Base-by-base conservation (phyloP, 2,113 vertebrate genomes). In the Carettochelys insculpta region DNA sequence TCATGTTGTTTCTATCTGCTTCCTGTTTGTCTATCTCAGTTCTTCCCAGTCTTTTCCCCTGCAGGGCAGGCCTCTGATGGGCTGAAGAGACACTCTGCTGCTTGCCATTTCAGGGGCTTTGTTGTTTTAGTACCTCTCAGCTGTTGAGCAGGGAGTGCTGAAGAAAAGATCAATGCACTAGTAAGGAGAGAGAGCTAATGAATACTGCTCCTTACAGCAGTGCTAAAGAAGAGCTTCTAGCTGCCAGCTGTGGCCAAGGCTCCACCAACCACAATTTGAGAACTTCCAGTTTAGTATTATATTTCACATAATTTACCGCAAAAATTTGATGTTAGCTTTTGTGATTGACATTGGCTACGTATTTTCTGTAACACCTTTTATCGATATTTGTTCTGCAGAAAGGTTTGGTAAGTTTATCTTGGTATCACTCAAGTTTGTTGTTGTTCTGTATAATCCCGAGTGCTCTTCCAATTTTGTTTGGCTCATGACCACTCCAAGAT, bases 31-130 rank as follows among this genome's bases (percentile, higher is more conserved):
- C 14, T 85, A 0, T 92, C 24, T 88, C 38, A 31, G 85, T 80
- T 92, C 52, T 87, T 71, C 38, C 61, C 61, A 71, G 77, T 53
- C 75, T 68, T 58, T 47, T 14, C 80, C 22, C 22, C 77, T 82
- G 86, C 91, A 81, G 86, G 80, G 34, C 61, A 80, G 45, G 38
- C 56, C 50, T 41, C 83, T 3, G 85, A 86, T 22, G 82, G 92
- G 92, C 50, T 2, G 17, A 85, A 76, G 50, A 77, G 47, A 17
- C 25, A 45, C 47, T 48, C 58, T 76, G 90, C 76, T 1, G 43
- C 91, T 76, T 92, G 51, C 88, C 25, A 16, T 91, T 88, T 65
- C 93, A 27, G 83, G 61, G 92, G 92, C 92, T 94, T 76, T 92
- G 1, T 82, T 71, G 71, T 80, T 92, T 80, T 89, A n/a, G 52